phyloP scores from a whole-genome alignment of 2,113 vertebrate species.

The Chloebia gouldiae region DNA sequence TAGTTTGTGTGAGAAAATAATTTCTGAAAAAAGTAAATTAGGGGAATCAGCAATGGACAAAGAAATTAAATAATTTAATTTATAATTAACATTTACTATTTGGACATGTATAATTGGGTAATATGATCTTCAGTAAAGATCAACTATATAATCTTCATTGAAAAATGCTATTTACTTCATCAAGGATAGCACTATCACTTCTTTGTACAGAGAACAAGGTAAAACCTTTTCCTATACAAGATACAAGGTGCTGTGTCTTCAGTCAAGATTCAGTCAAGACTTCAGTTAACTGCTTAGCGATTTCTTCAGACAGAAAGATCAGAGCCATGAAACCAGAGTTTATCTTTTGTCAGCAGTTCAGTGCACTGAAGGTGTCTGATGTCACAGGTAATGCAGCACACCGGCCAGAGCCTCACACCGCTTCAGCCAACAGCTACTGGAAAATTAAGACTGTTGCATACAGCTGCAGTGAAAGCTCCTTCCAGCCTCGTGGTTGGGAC shows the following conservation, averaged over 20 bases:
- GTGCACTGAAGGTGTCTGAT: slow-evolving; percentile 19
- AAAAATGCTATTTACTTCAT: slow-evolving; percentile 19
- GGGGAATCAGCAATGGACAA: not conserved
- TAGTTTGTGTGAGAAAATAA: not conserved
- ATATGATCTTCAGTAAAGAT: not conserved
- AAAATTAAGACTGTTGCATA: slow-evolving; percentile 5
- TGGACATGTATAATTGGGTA: not conserved
- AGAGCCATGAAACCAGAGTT: not conserved
- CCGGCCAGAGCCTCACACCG: not conserved
- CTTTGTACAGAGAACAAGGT: slow-evolving; percentile 7
- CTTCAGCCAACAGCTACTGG: not conserved
- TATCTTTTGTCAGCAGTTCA: not conserved
- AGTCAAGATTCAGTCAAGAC: slow-evolving; percentile 9
- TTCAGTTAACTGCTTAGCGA: not conserved
- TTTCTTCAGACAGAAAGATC: not conserved
- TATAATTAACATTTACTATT: slow-evolving; percentile 32
- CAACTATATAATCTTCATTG: slow-evolving; percentile 11
- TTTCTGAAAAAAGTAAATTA: slow-evolving; percentile 23
- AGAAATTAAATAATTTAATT: slow-evolving; percentile 49
- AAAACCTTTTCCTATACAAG: slow-evolving; percentile 21
- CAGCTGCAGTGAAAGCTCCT: not conserved
- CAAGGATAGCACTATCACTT: not conserved
- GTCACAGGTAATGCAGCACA: slow-evolving; percentile 8
- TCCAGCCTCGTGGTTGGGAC: not conserved
- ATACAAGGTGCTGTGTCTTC: slow-evolving; percentile 57